Percentiles rank a stretch among this genome's conserved stretches.
Conservation (phyloP, 2,888 invertebrate species). For the Trachelus tabidus region DNA sequence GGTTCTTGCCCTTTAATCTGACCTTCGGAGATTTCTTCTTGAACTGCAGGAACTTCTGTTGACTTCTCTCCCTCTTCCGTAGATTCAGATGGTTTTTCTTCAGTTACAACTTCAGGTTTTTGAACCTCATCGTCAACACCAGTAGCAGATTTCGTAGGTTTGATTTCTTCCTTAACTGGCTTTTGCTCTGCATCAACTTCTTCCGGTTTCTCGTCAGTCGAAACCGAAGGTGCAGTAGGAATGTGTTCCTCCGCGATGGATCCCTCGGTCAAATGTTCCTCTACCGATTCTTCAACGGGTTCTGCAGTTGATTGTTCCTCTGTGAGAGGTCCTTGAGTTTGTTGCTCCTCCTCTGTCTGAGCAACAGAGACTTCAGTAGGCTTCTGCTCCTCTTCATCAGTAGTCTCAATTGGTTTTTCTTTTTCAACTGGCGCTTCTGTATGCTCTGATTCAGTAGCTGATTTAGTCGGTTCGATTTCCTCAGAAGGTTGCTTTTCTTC, state of each 20-base stretch:
- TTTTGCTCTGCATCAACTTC: conserved; percentile 14
- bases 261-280: conserved; percentile 9
- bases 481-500: conserved; percentile 9
- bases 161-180: conserved; percentile 10
- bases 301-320: conserved; percentile 29
- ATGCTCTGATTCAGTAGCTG: conserved; percentile 23
- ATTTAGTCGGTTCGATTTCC: conserved; percentile 23
- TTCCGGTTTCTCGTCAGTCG: conserved; percentile 15
- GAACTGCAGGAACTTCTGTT: conserved; percentile 15
- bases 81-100: conserved; percentile 21
- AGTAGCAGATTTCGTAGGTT: conserved; percentile 6
- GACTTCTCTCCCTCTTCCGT: conserved; percentile 23
- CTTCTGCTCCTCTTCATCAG: conserved; percentile 27
- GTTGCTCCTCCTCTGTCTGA: conserved; percentile 25
- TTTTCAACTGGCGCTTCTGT: conserved; percentile 16
- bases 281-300: conserved; percentile 29
- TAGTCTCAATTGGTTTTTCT: conserved; percentile 35
- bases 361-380: conserved; percentile 26
- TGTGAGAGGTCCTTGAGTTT: conserved; percentile 32
- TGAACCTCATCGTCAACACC: conserved; percentile 19
- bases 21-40: conserved; percentile 12
- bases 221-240: conserved; percentile 21
- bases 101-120: conserved; percentile 14
- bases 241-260: conserved; percentile 27
- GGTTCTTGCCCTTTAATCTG: conserved; percentile 14